These are phyloP conservation scores for Dromaius novaehollandiae DNA, from an alignment of 2,113 vertebrate genomes.

Conservation along the genomic window DNA sequence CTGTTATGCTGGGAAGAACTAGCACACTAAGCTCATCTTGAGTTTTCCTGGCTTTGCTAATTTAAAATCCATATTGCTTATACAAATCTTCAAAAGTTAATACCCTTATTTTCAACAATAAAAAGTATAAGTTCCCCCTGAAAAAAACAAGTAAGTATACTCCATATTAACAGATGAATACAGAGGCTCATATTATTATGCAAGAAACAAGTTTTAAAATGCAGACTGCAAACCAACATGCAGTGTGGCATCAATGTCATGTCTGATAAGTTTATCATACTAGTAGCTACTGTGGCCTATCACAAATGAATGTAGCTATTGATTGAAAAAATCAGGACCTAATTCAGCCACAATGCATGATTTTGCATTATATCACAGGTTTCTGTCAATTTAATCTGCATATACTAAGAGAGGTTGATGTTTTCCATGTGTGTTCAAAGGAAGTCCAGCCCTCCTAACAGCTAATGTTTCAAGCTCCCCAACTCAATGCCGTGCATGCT, in stretches of 20 bases:
- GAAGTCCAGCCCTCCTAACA: neutral
- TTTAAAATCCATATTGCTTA: neutral
- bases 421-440: neutral
- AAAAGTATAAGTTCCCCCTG: neutral
- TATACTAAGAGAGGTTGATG: neutral
- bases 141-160: neutral
- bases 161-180: neutral
- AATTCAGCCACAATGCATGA: neutral
- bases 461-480: neutral
- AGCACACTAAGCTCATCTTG: neutral
- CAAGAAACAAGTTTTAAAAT: neutral
- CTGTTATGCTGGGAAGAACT: neutral
- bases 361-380: neutral
- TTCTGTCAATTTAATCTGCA: neutral
- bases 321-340: neutral
- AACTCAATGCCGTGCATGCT: neutral
- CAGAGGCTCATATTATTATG: rapidly evolving
- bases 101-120: neutral
- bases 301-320: neutral
- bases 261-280: neutral
- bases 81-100: neutral
- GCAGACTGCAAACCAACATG: neutral
- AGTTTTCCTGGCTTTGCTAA: neutral
- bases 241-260: neutral
- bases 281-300: neutral